These are phyloP conservation scores for Crenichthys baileyi DNA, from an alignment of 2,797 vertebrate genomes.

Conservation along the genomic window DNA sequence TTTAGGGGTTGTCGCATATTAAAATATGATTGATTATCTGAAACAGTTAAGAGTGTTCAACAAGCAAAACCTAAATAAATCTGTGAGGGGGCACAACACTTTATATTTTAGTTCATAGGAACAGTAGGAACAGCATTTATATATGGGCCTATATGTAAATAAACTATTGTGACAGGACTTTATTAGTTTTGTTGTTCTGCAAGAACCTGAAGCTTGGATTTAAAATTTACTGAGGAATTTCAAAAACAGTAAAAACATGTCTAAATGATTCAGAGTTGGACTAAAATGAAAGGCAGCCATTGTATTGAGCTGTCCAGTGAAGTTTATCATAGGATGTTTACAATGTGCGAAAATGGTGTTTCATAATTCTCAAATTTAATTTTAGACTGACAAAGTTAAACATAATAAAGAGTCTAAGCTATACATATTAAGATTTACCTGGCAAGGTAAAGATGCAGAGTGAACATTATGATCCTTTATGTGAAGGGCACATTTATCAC, in stretches of 20 bases:
- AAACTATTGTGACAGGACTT: neutral
- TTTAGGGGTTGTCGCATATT: neutral
- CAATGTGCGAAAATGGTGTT: conserved; percentile 13
- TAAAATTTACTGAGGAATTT: neutral
- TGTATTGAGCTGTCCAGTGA: conserved; percentile 11
- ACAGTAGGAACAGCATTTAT: neutral
- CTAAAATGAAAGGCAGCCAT: conserved; percentile 6
- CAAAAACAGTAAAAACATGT: neutral
- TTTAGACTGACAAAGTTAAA: conserved; percentile 31
- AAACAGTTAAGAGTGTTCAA: neutral
- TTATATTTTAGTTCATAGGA: neutral
- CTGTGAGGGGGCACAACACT: neutral
- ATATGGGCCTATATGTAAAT: neutral
- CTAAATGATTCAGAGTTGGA: neutral
- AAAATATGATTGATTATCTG: neutral
- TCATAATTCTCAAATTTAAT: conserved; percentile 3
- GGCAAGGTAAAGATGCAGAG: conserved; percentile 27
- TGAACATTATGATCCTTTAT: conserved; percentile 38
- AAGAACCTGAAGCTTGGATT: neutral
- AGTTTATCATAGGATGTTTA: conserved; percentile 17
- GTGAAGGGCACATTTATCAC: conserved; percentile 50
- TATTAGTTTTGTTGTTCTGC: neutral
- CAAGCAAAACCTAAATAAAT: too few species aligned
- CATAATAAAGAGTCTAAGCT: conserved; percentile 6
- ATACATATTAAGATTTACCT: conserved; percentile 28